Evolutionary conservation across 2,888 invertebrate species (phyloP).

Genomic region (Orthosia cruda): DNA sequence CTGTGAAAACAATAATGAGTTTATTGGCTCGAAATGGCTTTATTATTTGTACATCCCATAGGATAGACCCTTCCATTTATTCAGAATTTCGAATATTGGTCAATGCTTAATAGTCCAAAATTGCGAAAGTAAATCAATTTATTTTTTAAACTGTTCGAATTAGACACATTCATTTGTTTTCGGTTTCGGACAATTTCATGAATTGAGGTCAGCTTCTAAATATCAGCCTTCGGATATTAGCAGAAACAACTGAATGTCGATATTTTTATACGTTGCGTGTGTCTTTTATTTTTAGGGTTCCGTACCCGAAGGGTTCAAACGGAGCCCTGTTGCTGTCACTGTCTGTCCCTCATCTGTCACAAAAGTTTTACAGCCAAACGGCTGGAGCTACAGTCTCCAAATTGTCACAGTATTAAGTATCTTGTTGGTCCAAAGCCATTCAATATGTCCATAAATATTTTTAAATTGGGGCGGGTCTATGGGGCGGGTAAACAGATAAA

Average conservation of each 20-base stretch:
- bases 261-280: neutral
- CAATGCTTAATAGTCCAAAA: neutral
- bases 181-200: neutral
- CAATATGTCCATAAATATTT: too few species aligned
- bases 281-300: neutral
- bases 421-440: too few species aligned
- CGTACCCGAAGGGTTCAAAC: too few species aligned
- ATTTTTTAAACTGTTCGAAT: constrained; percentile 13
- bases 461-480: too few species aligned
- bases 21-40: neutral
- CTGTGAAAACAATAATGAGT: constrained; percentile 9
- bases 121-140: neutral
- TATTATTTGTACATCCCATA: neutral
- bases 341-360: too few species aligned
- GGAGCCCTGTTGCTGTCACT: too few species aligned
- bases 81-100: neutral
- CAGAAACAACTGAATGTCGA: neutral
- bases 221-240: neutral
- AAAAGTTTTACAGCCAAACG: too few species aligned
- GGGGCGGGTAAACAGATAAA: too few species aligned
- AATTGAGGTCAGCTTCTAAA: constrained; percentile 12
- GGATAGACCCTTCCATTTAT: neutral
- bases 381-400: too few species aligned
- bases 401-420: too few species aligned
- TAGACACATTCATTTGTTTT: constrained; percentile 9